Evolutionary conservation across 2,888 invertebrate genomes (phyloP).

Genomic region (Amblyjoppa proteus): DNA sequence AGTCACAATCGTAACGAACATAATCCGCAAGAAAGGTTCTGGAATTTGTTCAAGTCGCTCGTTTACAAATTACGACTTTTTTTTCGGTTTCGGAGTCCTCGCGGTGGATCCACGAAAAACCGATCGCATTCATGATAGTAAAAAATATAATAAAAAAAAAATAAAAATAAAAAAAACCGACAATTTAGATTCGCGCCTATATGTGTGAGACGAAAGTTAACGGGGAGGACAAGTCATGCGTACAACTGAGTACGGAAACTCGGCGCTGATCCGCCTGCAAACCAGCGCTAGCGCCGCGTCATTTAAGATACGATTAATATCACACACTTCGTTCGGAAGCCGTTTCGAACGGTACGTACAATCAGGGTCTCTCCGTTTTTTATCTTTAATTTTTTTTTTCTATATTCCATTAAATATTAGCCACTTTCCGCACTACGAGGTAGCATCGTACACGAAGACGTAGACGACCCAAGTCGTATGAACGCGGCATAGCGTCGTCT

Average conservation of each 20-base stretch:
- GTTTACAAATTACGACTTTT: conserved; percentile 66
- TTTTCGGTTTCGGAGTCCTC: conserved; percentile 7
- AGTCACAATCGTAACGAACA: conserved; percentile 59
- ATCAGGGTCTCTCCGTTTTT: conserved; percentile 58
- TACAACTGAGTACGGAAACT: conserved; percentile 49
- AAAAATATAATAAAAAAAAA: conserved; percentile 17
- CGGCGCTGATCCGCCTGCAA: conserved; percentile 75
- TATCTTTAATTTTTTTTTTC: not conserved
- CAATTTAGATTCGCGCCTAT: not conserved
- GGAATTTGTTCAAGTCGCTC: conserved; percentile 66
- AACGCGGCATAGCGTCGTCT: conserved; percentile 17
- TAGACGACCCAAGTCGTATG: conserved; percentile 68
- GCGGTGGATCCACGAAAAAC: not conserved
- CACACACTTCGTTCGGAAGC: conserved; percentile 71
- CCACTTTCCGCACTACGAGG: conserved; percentile 64
- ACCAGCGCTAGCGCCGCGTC: conserved; percentile 73
- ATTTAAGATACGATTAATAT: conserved; percentile 72
- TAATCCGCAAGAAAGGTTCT: conserved; percentile 71
- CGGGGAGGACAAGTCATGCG: conserved; percentile 30
- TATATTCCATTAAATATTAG: conserved; percentile 39
- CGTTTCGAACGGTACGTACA: conserved; percentile 72
- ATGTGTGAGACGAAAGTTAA: conserved; percentile 15
- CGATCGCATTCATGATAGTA: not conserved
- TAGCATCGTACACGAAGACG: conserved; percentile 59
- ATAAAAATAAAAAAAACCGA: conserved; percentile 18